Evolutionary conservation across 2,888 invertebrate species (phyloP).

Genomic region (Aporophyla nigra): DNA sequence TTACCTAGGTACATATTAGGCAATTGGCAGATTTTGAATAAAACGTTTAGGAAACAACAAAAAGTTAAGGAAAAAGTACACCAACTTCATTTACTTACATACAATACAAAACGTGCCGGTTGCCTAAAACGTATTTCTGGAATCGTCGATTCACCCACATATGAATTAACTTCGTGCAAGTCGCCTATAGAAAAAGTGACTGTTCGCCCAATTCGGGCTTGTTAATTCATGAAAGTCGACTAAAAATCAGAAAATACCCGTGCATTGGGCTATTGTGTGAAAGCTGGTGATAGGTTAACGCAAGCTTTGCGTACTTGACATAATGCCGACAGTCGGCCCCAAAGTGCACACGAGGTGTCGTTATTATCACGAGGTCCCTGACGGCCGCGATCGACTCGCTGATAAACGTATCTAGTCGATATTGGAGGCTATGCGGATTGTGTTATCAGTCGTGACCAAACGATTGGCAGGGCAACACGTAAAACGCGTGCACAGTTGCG

Average conservation of each 20-base stretch:
- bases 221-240: too few relatives aligned
- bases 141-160: too few relatives aligned
- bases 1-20: too few relatives aligned
- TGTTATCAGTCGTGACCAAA: slow-evolving; percentile 61
- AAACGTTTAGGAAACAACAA: too few relatives aligned
- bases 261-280: background rate
- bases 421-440: slow-evolving; percentile 25
- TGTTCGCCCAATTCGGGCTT: too few relatives aligned
- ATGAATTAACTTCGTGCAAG: too few relatives aligned
- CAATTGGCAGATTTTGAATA: too few relatives aligned
- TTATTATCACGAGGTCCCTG: slow-evolving; percentile 45
- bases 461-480: slow-evolving; percentile 53
- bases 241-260: background rate
- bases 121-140: too few relatives aligned
- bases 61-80: too few relatives aligned
- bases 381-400: slow-evolving; percentile 39
- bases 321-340: slow-evolving; percentile 14
- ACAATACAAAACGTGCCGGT: too few relatives aligned
- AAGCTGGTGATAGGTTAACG: background rate
- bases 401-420: slow-evolving; percentile 45
- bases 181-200: too few relatives aligned
- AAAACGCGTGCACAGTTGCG: background rate
- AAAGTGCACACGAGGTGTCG: slow-evolving; percentile 50
- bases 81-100: too few relatives aligned
- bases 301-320: slow-evolving; percentile 32